Conservation (phyloP, 2,113 vertebrate genomes). For the Serinus canaria region DNA sequence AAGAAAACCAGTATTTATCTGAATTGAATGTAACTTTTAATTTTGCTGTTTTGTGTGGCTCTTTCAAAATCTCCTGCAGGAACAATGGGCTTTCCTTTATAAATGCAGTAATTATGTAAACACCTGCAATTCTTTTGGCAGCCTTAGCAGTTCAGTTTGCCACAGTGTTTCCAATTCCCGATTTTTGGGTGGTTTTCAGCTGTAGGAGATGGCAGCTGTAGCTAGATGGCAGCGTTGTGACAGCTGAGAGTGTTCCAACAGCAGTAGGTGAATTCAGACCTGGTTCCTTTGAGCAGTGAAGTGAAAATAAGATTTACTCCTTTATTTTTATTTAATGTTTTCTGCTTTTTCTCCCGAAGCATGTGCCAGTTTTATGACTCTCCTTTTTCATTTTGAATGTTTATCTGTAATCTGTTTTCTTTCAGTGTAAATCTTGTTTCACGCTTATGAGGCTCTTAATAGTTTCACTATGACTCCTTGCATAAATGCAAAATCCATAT, state of each 20-base stretch:
- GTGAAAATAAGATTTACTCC: slow-evolving; percentile 15
- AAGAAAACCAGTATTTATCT: neutral
- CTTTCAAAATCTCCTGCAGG: neutral
- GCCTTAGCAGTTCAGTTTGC: neutral
- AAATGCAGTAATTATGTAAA: neutral
- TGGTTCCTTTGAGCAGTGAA: neutral
- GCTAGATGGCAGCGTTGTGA: slow-evolving; percentile 48
- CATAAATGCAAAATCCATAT: neutral
- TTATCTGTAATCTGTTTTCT: slow-evolving; percentile 28
- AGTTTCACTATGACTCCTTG: neutral
- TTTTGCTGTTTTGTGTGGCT: neutral
- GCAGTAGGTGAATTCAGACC: neutral
- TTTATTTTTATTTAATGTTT: slow-evolving; percentile 11
- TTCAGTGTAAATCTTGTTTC: slow-evolving; percentile 9
- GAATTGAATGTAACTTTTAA: neutral
- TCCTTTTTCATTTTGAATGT: slow-evolving; percentile 9
- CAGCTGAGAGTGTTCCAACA: neutral
- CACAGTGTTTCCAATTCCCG: neutral
- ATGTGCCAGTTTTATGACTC: neutral
- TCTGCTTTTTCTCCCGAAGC: neutral
- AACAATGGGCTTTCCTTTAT: neutral
- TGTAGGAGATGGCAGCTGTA: neutral
- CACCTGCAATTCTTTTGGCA: neutral
- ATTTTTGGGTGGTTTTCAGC: neutral
- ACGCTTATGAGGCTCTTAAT: neutral